Evolutionary conservation across 2,888 invertebrate genomes (phyloP), one percentile per base, ranked within the genome.

Genomic region (Criorhina ranunculi): DNA sequence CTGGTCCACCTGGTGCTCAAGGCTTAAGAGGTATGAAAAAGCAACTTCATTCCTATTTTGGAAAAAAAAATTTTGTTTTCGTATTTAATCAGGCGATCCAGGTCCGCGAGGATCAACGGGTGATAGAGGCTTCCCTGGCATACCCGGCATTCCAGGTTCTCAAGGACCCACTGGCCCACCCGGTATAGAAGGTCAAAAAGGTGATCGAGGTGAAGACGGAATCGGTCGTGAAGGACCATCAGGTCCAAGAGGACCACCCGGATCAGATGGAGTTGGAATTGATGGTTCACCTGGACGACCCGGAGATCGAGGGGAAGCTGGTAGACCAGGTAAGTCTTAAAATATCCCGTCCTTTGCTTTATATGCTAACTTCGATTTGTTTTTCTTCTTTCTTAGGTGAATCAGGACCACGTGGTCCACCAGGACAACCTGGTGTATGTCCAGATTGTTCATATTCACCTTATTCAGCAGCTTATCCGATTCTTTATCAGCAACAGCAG

Each of bases 221-320:
- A 91, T 95, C 3, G 96, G 97, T 0, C 89, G 94, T 12, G 95
- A 95, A 88, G 89, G 89, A 5, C 88, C 86, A 29, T 87, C 87
- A 64, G 97, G 97, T 0, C 94, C 94, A 0, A 93, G 94, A 66
- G 97, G 97, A 2, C 94, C 94, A 0, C 93, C 94, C 86, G 97
- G 97, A 49, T 93, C 94, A 91, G 96, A 96, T 29, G 97, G 97
- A 2, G 93, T 93, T 42, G 94, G 94, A 72, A 94, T 95, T 5
- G 91, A 94, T 81, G 95, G 95, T 17, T 82, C 93, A 29, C 93
- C 94, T 15, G 97, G 97, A n/a, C 93, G 95, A 89, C 93, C 94
- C 42, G 97, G 97, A 0, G 95, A 95, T 82, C 93, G 96, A 89
- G 97, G 97, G 7, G 95, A 95, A 88, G 92, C 95, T 5, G 97